Percentiles rank a stretch among this genome's conserved stretches.
These are phyloP conservation scores for Alethe diademata DNA, from an alignment of 2,113 vertebrate species.

Conservation along the genomic window DNA sequence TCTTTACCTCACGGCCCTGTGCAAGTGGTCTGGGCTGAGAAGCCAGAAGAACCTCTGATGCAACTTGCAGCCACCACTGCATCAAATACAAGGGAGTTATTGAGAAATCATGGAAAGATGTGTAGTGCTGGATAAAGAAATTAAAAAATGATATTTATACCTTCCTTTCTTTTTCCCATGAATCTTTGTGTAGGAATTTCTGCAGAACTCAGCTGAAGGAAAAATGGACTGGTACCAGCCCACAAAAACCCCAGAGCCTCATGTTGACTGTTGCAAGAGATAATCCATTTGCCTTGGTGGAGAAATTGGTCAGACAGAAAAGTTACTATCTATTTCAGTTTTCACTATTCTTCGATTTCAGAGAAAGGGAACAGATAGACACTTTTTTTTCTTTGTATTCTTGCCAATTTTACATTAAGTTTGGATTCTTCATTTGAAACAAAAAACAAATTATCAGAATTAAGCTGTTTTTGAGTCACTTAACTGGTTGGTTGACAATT, in stretches of 20 bases:
- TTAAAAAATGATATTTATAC: not conserved
- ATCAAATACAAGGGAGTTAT: not conserved
- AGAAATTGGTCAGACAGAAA: not conserved
- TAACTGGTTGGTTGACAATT: not conserved
- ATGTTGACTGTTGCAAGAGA: not conserved
- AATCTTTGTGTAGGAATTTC: not conserved
- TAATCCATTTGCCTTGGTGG: not conserved
- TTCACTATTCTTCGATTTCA: not conserved
- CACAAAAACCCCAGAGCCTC: not conserved
- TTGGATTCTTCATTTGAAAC: not conserved
- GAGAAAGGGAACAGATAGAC: not conserved
- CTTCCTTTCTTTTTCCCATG: not conserved
- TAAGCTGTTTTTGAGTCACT: not conserved
- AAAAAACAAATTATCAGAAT: not conserved
- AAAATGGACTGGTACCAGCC: not conserved
- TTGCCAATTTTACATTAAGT: not conserved
- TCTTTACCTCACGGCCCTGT: not conserved
- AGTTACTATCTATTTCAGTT: not conserved
- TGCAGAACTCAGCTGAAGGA: not conserved
- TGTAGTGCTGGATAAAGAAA: not conserved
- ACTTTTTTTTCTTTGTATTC: not conserved
- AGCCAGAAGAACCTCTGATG: not conserved
- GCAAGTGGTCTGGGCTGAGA: not conserved
- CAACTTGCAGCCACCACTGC: not conserved
- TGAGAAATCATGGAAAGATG: not conserved